Percentiles rank a stretch among this genome's conserved stretches.
These are phyloP conservation scores for Amblyopsis hoosieri DNA, from an alignment of 2,797 vertebrate genomes.

Conservation along the genomic window DNA sequence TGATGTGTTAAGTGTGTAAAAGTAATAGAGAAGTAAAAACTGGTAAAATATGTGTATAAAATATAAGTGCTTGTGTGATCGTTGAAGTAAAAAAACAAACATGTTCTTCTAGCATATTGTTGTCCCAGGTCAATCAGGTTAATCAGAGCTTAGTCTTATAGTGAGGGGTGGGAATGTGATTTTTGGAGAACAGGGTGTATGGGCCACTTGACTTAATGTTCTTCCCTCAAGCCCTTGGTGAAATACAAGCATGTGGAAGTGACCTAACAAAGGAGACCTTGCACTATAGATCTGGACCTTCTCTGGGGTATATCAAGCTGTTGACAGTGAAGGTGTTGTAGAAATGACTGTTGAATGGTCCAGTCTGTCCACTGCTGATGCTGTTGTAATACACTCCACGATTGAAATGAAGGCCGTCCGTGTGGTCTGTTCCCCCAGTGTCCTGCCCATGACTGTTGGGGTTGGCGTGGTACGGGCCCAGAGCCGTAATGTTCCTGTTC, in stretches of 20 bases:
- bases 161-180: background rate
- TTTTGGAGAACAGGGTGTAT: background rate
- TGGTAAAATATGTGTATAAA: no score
- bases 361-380: constrained; percentile 81
- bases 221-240: constrained; percentile 16
- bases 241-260: background rate
- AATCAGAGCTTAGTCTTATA: background rate
- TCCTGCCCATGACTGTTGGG: constrained; percentile 53
- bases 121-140: background rate
- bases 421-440: constrained; percentile 62
- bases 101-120: constrained; percentile 4
- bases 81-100: no score
- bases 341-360: constrained; percentile 89
- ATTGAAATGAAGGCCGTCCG: constrained; percentile 77
- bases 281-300: constrained; percentile 87
- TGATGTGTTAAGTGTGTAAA: no score
- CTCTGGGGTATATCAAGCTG: constrained; percentile 92
- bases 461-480: constrained; percentile 81
- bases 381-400: constrained; percentile 88
- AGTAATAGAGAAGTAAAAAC: no score
- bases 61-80: no score
- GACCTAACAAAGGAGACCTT: no score
- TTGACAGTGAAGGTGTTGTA: constrained; percentile 97
- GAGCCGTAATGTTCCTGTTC: constrained; percentile 87
- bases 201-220: background rate